These are phyloP conservation scores for Lethrus apterus DNA, from an alignment of 1,140 invertebrate genomes.

Conservation along the genomic window DNA sequence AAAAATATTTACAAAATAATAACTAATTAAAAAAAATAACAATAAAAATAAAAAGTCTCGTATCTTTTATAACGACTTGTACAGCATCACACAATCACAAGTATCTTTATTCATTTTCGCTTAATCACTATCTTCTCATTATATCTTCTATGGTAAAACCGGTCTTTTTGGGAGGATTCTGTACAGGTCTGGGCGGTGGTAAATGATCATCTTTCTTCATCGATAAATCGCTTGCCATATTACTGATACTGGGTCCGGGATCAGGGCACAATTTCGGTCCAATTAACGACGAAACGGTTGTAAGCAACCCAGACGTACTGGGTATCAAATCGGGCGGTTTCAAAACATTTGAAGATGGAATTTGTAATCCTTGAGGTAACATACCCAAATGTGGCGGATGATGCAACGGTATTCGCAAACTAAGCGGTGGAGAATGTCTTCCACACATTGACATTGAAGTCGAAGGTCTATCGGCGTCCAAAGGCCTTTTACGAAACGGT, in stretches of 20 bases:
- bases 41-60: conserved; percentile 13
- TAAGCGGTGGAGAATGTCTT: conserved; percentile 26
- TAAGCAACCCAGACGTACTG: conserved; percentile 1
- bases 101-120: background rate
- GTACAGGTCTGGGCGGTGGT: conserved; percentile 40
- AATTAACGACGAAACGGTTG: conserved; percentile 8
- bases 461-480: conserved; percentile 31
- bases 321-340: conserved; percentile 27
- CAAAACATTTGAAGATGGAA: conserved; percentile 20
- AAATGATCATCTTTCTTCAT: conserved; percentile 35
- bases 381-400: conserved; percentile 16
- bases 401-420: conserved; percentile 23
- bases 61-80: too few species aligned
- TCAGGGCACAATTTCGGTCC: conserved; percentile 6
- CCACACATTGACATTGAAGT: conserved; percentile 6
- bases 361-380: conserved; percentile 20
- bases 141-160: conserved; percentile 69
- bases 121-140: conserved; percentile 52
- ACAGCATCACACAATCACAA: background rate
- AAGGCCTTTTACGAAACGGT: conserved; percentile 31
- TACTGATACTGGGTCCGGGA: conserved; percentile 22
- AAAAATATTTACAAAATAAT: background rate
- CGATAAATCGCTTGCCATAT: conserved; percentile 37
- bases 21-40: background rate
- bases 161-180: conserved; percentile 47